These are phyloP conservation scores for Heliconius ethilla DNA, from an alignment of 2,888 invertebrate species.

Conservation along the genomic window DNA sequence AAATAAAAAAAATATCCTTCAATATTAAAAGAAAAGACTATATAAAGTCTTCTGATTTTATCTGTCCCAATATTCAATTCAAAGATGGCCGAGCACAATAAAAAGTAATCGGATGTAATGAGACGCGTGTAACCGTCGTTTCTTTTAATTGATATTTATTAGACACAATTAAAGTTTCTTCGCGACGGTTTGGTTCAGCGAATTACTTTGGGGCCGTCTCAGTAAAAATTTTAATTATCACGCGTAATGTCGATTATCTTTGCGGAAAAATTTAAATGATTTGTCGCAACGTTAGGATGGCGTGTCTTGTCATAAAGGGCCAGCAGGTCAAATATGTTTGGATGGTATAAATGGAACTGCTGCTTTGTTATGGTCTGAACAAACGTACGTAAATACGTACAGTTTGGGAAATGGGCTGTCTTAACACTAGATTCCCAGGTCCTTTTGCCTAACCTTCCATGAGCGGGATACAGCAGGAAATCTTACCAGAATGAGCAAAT, in stretches of 20 bases:
- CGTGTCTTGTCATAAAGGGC: not conserved
- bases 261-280: conserved; percentile 3
- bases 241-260: not conserved
- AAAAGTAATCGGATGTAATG: conserved; percentile 57
- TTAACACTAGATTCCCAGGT: too few species aligned
- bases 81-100: conserved; percentile 51
- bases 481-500: too few species aligned
- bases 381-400: too few species aligned
- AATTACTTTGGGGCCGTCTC: conserved; percentile 32
- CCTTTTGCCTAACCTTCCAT: too few species aligned
- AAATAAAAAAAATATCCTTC: too few species aligned
- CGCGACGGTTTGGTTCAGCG: conserved; percentile 43
- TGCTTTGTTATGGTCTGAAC: not conserved
- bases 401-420: too few species aligned
- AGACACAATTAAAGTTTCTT: conserved; percentile 58
- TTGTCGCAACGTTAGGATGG: not conserved
- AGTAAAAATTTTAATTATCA: conserved; percentile 2
- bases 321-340: conserved; percentile 4
- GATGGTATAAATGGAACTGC: not conserved
- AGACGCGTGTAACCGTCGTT: conserved; percentile 50
- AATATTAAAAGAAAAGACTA: too few species aligned
- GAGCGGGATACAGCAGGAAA: too few species aligned
- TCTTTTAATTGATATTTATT: conserved; percentile 70
- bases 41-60: not conserved
- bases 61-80: conserved; percentile 26